Conservation (phyloP, 2,797 vertebrate species). For the Ptychobarbus kaznakovi region DNA sequence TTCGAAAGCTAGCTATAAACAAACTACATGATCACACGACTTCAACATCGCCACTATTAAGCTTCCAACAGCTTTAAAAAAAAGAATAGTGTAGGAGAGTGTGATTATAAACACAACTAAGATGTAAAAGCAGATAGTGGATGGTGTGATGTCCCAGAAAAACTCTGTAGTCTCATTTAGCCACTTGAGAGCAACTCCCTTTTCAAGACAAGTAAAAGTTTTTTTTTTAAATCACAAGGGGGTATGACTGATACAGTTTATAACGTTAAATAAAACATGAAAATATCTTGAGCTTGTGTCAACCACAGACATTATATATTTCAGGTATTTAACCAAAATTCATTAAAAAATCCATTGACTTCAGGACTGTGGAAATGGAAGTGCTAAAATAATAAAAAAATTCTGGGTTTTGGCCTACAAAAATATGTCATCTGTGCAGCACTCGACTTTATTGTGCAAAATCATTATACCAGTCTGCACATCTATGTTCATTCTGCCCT, state of each 20-base stretch:
- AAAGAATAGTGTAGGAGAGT: too few relatives aligned
- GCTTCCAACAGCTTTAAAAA: too few relatives aligned
- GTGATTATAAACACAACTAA: too few relatives aligned
- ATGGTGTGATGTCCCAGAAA: background rate
- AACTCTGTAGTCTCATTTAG: background rate
- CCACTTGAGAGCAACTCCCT: background rate
- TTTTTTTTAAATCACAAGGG: background rate
- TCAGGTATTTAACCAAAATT: background rate
- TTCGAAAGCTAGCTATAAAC: background rate
- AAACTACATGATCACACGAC: background rate
- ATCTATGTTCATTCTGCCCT: constrained; percentile 81
- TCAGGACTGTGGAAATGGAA: too few relatives aligned
- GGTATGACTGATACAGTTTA: background rate
- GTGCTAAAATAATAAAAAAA: too few relatives aligned
- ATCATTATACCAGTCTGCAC: constrained; percentile 88
- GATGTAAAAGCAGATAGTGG: background rate
- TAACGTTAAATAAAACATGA: background rate
- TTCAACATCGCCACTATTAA: background rate
- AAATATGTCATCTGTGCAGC: background rate
- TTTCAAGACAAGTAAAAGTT: background rate
- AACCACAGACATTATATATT: background rate
- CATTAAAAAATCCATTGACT: background rate
- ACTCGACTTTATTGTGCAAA: background rate
- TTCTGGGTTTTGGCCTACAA: background rate
- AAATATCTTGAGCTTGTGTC: background rate